Evolutionary conservation across 2,113 vertebrate species (phyloP).

Genomic region (Campylomormyrus numenius): DNA sequence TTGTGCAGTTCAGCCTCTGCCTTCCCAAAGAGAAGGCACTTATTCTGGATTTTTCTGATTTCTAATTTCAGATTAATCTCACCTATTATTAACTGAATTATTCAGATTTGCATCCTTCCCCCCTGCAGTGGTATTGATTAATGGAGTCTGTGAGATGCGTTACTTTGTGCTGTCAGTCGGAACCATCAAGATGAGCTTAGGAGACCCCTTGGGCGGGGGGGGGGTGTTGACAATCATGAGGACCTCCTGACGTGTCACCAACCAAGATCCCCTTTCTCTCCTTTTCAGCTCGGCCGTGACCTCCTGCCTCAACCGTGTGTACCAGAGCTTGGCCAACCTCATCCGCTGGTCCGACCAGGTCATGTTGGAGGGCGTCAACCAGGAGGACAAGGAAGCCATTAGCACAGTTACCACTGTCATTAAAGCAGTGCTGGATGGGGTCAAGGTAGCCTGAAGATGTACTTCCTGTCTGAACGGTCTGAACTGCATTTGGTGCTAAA

Average conservation of each 20-base stretch:
- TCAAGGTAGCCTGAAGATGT: conserved; percentile 69
- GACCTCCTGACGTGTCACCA: not conserved
- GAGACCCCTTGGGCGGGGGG: not conserved
- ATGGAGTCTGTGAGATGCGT: not conserved
- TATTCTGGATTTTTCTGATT: not conserved
- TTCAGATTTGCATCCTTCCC: not conserved
- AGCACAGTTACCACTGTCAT: conserved; percentile 84
- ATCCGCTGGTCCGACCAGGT: conserved; percentile 97
- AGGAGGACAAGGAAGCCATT: conserved; percentile 90
- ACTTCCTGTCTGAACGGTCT: not conserved
- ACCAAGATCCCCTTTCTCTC: not conserved
- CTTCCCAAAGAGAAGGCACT: not conserved
- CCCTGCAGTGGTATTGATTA: not conserved
- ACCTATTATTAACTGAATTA: not conserved
- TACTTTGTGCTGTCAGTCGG: not conserved
- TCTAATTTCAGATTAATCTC: not conserved
- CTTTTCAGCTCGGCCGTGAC: conserved; percentile 78
- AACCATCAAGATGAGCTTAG: not conserved
- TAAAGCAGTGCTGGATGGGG: conserved; percentile 93
- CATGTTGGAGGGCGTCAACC: conserved; percentile 90
- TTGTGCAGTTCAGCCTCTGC: not conserved
- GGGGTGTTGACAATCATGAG: not conserved
- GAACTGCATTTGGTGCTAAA: too few species aligned
- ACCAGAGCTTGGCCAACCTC: conserved; percentile 93
- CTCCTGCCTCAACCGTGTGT: conserved; percentile 89